Percentiles rank a stretch among this genome's conserved stretches.
Evolutionary conservation across 2,888 invertebrate species (phyloP).

Genomic region (Cryptosula pallasiana): DNA sequence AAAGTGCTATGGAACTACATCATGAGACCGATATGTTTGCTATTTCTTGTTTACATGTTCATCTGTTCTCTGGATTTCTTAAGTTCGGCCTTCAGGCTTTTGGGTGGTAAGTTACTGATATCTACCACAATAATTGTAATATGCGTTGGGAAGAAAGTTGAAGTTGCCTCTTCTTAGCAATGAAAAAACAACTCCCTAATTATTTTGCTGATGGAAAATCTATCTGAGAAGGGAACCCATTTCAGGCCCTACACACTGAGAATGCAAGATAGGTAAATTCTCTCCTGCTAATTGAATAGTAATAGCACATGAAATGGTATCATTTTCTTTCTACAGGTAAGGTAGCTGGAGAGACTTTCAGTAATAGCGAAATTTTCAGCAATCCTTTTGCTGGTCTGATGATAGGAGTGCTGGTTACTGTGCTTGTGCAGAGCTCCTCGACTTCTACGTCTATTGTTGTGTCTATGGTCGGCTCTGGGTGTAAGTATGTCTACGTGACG

Average conservation of each 20-base stretch:
- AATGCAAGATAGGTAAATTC: too few relatives aligned
- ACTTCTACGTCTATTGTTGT: conserved; percentile 56
- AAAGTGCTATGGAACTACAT: conserved; percentile 34
- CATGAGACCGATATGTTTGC: conserved; percentile 39
- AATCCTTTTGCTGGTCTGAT: conserved; percentile 59
- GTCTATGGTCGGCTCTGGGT: conserved; percentile 45
- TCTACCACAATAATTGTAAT: too few relatives aligned
- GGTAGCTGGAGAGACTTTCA: conserved; percentile 51
- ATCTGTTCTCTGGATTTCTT: conserved; percentile 44
- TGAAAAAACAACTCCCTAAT: too few relatives aligned
- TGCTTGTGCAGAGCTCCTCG: conserved; percentile 58
- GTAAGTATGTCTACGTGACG: too few relatives aligned
- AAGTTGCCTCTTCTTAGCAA: too few relatives aligned
- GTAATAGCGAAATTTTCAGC: conserved; percentile 52
- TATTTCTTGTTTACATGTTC: conserved; percentile 39
- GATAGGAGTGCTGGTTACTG: conserved; percentile 59
- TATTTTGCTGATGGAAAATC: too few relatives aligned
- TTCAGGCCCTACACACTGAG: too few relatives aligned
- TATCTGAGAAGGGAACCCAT: too few relatives aligned
- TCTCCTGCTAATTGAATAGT: too few relatives aligned
- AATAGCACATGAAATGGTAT: too few relatives aligned
- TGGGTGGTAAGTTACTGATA: conserved; percentile 38
- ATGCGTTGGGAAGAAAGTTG: too few relatives aligned
- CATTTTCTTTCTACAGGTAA: conserved; percentile 32
- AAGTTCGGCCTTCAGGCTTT: conserved; percentile 41